Evolutionary conservation across 1,140 invertebrate species (phyloP).

Genomic region (Heliconius melpomene): DNA sequence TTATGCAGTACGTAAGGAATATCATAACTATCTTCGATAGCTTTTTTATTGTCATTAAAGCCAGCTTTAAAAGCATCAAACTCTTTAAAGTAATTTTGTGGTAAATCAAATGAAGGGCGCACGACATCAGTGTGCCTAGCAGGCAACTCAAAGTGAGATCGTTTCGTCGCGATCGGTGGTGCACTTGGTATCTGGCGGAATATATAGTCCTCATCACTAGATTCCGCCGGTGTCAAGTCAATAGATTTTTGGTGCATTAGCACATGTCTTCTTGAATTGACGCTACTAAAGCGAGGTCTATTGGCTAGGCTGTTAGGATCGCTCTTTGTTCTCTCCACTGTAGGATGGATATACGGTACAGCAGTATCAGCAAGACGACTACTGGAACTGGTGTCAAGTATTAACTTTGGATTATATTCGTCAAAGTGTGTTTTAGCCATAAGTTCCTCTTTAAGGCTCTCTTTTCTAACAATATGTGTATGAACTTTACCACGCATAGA

Average conservation of each 20-base stretch:
- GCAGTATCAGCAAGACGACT: slow-evolving; percentile 76
- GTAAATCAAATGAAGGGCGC: slow-evolving; percentile 81
- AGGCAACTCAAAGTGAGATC: slow-evolving; percentile 86
- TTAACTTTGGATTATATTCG: slow-evolving; percentile 83
- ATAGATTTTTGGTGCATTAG: slow-evolving; percentile 94
- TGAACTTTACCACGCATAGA: slow-evolving; percentile 81
- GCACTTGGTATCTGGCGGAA: slow-evolving; percentile 87
- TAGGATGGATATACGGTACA: slow-evolving; percentile 83
- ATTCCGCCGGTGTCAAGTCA: slow-evolving; percentile 90
- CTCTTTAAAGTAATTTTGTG: slow-evolving; percentile 83
- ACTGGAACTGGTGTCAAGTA: slow-evolving; percentile 78
- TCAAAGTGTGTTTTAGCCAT: slow-evolving; percentile 85
- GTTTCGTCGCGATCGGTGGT: slow-evolving; percentile 84
- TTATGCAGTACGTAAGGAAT: slow-evolving; percentile 92
- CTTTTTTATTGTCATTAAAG: slow-evolving; percentile 72
- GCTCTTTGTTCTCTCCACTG: slow-evolving; percentile 91
- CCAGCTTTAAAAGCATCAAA: slow-evolving; percentile 81
- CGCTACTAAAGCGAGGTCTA: slow-evolving; percentile 85
- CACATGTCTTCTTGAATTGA: slow-evolving; percentile 86
- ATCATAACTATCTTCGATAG: slow-evolving; percentile 82
- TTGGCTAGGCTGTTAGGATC: slow-evolving; percentile 89
- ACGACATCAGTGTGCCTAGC: slow-evolving; percentile 70
- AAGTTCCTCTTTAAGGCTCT: slow-evolving; percentile 82
- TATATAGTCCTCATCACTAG: slow-evolving; percentile 89
- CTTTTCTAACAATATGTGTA: slow-evolving; percentile 79